These are phyloP conservation scores for Meloidogyne floridensis DNA, from an alignment of 1,140 invertebrate species.

Conservation along the genomic window DNA sequence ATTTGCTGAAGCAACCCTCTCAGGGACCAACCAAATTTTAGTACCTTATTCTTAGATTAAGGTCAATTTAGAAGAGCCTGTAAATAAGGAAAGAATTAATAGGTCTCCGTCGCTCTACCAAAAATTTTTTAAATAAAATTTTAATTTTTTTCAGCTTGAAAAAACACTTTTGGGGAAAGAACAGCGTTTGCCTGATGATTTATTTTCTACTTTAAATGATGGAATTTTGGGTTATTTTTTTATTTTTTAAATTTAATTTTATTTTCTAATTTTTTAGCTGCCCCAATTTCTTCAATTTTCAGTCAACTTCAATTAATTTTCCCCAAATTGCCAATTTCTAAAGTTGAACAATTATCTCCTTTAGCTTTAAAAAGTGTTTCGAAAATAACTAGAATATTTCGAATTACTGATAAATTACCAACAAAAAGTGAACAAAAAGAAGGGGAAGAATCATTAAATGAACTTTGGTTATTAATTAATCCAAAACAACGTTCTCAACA, in stretches of 20 bases:
- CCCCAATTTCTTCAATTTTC: slow-evolving; percentile 32
- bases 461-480: slow-evolving; percentile 24
- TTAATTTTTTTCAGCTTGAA: slow-evolving; percentile 30
- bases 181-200: slow-evolving; percentile 24
- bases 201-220: slow-evolving; percentile 15
- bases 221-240: no score
- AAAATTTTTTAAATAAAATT: no score
- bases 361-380: slow-evolving; percentile 36
- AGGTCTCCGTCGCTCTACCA: no score
- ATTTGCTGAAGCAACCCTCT: no score
- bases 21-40: no score
- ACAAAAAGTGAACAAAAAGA: neutral
- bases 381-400: slow-evolving; percentile 40
- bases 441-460: neutral
- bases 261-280: slow-evolving; percentile 25
- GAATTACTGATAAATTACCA: slow-evolving; percentile 23
- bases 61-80: no score
- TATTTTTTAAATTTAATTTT: no score
- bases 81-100: no score
- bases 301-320: slow-evolving; percentile 22
- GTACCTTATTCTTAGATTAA: no score
- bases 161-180: slow-evolving; percentile 27
- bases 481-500: neutral
- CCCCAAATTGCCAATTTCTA: neutral
- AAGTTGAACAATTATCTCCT: slow-evolving; percentile 6